Conservation (phyloP, 2,888 invertebrate genomes). For the Crocallis elinguaria region DNA sequence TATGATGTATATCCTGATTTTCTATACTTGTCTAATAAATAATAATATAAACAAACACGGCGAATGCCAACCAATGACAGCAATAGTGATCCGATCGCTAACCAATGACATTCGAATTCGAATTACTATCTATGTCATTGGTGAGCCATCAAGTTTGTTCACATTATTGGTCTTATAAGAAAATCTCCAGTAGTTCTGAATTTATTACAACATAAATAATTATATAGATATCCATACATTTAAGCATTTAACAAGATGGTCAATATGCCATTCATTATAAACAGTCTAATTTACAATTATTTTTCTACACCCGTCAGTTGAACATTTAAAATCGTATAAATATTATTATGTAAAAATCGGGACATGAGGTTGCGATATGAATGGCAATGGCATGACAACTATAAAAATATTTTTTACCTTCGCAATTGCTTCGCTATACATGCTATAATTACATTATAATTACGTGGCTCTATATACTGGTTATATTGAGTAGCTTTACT, state of each 20-base stretch:
- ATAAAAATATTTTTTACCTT: conserved; percentile 20
- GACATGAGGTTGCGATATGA: conserved; percentile 8
- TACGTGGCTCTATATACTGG: neutral
- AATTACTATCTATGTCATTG: no score
- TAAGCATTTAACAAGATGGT: conserved; percentile 14
- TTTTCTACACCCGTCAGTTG: conserved; percentile 27
- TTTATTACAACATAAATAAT: no score
- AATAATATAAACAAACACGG: no score
- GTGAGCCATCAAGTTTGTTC: no score
- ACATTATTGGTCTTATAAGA: no score
- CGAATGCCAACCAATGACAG: no score
- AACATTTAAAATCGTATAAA: conserved; percentile 7
- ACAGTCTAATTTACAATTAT: conserved; percentile 15
- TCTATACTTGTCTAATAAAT: no score
- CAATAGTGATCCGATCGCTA: no score
- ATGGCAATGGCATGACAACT: conserved; percentile 17
- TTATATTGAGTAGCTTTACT: no score
- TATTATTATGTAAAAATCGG: conserved; percentile 5
- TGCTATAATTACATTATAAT: neutral
- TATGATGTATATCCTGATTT: no score
- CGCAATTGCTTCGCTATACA: conserved; percentile 13
- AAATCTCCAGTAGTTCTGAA: no score
- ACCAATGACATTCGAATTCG: no score
- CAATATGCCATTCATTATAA: conserved; percentile 6
- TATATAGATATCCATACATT: neutral